Conservation (phyloP, 2,797 vertebrate genomes). For the Arrhamphus sclerolepis region DNA sequence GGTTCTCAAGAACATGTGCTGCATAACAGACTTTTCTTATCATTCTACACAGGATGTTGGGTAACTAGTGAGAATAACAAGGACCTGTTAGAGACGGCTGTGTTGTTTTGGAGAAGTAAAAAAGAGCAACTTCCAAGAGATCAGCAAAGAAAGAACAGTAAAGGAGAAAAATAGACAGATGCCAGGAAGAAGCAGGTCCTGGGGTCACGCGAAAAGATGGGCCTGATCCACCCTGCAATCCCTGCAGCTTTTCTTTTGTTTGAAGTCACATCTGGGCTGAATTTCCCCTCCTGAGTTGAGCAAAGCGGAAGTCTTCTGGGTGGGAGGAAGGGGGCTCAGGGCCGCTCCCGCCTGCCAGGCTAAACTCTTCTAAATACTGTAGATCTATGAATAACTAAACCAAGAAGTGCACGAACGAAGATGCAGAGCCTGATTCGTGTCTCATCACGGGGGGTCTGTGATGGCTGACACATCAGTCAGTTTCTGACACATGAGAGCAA, state of each 20-base stretch:
- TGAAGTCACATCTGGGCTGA: constrained; percentile 83
- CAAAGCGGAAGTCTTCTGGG: constrained; percentile 76
- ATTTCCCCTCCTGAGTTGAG: constrained; percentile 73
- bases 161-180: constrained; percentile 65
- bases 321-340: constrained; percentile 58
- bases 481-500: constrained; percentile 13
- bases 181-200: constrained; percentile 74
- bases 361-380: constrained; percentile 61
- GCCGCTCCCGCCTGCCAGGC: constrained; percentile 60
- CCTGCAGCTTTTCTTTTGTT: constrained; percentile 75
- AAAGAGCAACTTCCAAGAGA: constrained; percentile 48
- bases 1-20: background rate
- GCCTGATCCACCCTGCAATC: constrained; percentile 79
- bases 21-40: constrained; percentile 12
- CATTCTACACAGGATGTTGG: background rate
- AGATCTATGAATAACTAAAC: constrained; percentile 56
- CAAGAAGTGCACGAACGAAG: constrained; percentile 18
- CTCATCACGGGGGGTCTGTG: constrained; percentile 24
- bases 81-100: constrained; percentile 29
- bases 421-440: constrained; percentile 39
- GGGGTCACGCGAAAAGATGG: constrained; percentile 76
- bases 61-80: constrained; percentile 6
- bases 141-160: constrained; percentile 43
- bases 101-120: constrained; percentile 28
- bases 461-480: constrained; percentile 27